Conservation (phyloP, 92 coral and sea anemone genomes). For the Scolanthus callimorphus region DNA sequence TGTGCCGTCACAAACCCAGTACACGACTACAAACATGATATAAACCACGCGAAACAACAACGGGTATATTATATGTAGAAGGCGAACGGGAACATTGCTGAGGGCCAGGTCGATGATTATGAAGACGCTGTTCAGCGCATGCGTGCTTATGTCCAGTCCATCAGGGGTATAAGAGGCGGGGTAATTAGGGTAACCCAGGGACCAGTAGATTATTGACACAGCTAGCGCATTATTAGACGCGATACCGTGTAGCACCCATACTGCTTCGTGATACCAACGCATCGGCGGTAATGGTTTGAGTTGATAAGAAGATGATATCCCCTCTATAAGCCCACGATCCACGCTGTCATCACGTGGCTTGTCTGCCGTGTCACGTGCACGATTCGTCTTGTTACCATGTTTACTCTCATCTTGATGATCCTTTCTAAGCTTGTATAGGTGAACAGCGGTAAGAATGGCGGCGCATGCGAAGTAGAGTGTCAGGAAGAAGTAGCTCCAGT, state of each 20-base stretch:
- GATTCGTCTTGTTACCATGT: constrained; percentile 33
- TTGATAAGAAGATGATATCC: constrained; percentile 52
- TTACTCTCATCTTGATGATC: constrained; percentile 68
- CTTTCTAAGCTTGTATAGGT: constrained; percentile 68
- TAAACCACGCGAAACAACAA: constrained; percentile 56
- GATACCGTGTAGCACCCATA: constrained; percentile 73
- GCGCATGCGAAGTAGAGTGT: constrained; percentile 58
- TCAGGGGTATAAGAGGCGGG: constrained; percentile 12
- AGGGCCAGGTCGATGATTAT: constrained; percentile 51
- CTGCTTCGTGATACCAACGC: constrained; percentile 55
- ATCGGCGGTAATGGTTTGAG: constrained; percentile 55
- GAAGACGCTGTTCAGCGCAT: constrained; percentile 55
- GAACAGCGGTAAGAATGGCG: constrained; percentile 45
- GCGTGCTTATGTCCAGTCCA: constrained; percentile 62
- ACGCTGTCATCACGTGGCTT: constrained; percentile 21
- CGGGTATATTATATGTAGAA: constrained; percentile 69
- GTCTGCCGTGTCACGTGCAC: constrained; percentile 38
- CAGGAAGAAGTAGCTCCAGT: constrained; percentile 65
- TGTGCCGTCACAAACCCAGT: constrained; percentile 67
- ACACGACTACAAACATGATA: constrained; percentile 56
- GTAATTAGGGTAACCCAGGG: constrained; percentile 23
- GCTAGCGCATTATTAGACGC: constrained; percentile 68
- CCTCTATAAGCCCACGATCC: constrained; percentile 25
- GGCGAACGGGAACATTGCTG: constrained; percentile 66
- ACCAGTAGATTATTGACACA: constrained; percentile 32